These are phyloP conservation scores for Poecilia latipinna DNA, from an alignment of 2,113 vertebrate species.

Conservation along the genomic window DNA sequence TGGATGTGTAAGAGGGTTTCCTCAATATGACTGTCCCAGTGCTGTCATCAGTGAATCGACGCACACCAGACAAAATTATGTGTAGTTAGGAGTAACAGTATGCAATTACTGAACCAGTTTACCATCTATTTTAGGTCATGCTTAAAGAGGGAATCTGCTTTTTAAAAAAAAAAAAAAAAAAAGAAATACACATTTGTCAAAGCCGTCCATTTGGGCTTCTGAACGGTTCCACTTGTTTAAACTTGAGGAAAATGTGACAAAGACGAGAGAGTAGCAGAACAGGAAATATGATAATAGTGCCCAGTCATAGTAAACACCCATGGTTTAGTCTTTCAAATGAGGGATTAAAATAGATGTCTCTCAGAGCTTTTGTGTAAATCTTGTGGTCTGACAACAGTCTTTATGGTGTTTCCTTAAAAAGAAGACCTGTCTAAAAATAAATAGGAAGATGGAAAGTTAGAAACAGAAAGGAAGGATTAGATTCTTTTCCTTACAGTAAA, in stretches of 20 bases:
- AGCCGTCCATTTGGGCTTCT: conserved; percentile 4
- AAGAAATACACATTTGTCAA: conserved; percentile 15
- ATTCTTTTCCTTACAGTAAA: conserved; percentile 43
- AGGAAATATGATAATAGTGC: conserved; percentile 42
- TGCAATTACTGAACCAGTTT: not conserved
- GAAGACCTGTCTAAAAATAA: conserved; percentile 57
- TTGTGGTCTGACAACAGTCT: conserved; percentile 38
- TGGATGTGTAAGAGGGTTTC: conserved; percentile 3
- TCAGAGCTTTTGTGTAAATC: conserved; percentile 28
- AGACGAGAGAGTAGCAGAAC: conserved; percentile 5
- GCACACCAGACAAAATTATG: conserved; percentile 3
- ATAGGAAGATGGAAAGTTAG: conserved; percentile 26
- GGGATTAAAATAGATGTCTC: conserved; percentile 31
- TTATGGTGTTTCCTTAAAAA: conserved; percentile 48
- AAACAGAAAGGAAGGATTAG: conserved; percentile 35
- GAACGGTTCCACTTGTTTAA: conserved; percentile 17
- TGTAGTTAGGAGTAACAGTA: not conserved
- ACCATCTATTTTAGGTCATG: conserved; percentile 10
- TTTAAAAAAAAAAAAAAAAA: not conserved
- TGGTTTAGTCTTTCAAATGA: conserved; percentile 29
- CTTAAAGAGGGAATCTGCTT: conserved; percentile 1
- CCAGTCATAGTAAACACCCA: conserved; percentile 38
- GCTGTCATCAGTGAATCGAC: conserved; percentile 7
- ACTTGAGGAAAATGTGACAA: conserved; percentile 9
- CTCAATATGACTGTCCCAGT: conserved; percentile 3